A percentile compares a stretch with the other conserved stretches of the same genome.
phyloP scores from a whole-genome alignment of 1,140 invertebrate species.

The Gryllus bimaculatus region DNA sequence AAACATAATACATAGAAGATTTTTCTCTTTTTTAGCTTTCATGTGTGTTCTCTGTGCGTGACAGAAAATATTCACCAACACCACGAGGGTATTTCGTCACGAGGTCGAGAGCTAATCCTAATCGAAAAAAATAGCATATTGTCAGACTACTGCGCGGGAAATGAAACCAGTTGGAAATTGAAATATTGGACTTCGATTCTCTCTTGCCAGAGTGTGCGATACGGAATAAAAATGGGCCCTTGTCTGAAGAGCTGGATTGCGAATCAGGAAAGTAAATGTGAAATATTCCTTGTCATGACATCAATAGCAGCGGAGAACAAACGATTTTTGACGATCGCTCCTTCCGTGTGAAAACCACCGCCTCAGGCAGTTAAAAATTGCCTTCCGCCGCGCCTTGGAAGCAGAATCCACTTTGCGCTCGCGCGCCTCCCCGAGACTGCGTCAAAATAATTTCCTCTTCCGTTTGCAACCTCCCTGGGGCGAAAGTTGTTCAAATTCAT shows the following conservation, averaged over 20 bases:
- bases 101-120: background rate
- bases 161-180: background rate
- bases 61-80: too few relatives aligned
- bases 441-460: background rate
- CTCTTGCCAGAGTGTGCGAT: background rate
- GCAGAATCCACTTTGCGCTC: background rate
- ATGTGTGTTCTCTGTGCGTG: too few relatives aligned
- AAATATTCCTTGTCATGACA: background rate
- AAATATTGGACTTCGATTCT: background rate
- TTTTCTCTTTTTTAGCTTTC: too few relatives aligned
- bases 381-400: background rate
- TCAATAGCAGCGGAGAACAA: background rate
- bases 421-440: background rate
- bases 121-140: background rate
- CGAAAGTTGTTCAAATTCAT: conserved; percentile 1
- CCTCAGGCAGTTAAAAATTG: background rate
- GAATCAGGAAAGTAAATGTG: background rate
- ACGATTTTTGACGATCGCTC: background rate
- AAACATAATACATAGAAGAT: too few relatives aligned
- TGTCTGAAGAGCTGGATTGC: background rate
- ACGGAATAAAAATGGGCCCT: background rate
- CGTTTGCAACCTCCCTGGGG: background rate
- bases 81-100: background rate
- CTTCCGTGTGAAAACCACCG: background rate
- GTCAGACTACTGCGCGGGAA: background rate